Conservation (phyloP, 2,113 vertebrate species). For the Charadrius vociferus region DNA sequence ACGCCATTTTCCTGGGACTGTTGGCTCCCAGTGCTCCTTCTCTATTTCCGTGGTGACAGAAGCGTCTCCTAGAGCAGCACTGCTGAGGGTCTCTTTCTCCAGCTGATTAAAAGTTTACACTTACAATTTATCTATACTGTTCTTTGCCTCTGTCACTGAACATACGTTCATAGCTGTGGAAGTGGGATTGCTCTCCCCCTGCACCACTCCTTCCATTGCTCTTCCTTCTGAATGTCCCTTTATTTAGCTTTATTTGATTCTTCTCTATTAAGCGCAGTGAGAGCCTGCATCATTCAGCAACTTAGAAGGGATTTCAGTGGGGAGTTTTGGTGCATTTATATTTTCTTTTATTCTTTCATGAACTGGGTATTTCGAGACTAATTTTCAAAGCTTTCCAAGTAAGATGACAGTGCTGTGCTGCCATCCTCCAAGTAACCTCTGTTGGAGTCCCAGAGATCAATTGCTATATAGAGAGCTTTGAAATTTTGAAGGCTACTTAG, state of each 20-base stretch:
- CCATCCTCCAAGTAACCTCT: background rate
- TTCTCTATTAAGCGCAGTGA: background rate
- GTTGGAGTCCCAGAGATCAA: background rate
- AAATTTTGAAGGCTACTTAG: background rate
- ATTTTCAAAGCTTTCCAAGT: background rate
- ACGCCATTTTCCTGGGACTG: background rate
- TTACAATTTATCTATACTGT: background rate
- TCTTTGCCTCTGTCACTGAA: background rate
- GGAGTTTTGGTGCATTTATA: background rate
- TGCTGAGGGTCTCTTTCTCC: background rate
- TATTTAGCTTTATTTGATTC: background rate
- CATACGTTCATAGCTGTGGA: rapidly evolving
- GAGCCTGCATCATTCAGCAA: background rate
- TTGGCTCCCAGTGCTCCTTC: background rate
- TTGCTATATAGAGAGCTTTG: background rate
- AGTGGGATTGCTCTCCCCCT: background rate
- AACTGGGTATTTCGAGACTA: background rate
- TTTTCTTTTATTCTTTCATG: background rate
- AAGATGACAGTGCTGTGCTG: background rate
- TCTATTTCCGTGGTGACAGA: background rate
- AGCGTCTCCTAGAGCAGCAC: background rate
- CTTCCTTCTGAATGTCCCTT: background rate
- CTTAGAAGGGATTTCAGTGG: background rate
- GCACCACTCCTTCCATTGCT: background rate
- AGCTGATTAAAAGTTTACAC: background rate